Conservation (phyloP, 2,797 vertebrate genomes). For the Lophius americanus region DNA sequence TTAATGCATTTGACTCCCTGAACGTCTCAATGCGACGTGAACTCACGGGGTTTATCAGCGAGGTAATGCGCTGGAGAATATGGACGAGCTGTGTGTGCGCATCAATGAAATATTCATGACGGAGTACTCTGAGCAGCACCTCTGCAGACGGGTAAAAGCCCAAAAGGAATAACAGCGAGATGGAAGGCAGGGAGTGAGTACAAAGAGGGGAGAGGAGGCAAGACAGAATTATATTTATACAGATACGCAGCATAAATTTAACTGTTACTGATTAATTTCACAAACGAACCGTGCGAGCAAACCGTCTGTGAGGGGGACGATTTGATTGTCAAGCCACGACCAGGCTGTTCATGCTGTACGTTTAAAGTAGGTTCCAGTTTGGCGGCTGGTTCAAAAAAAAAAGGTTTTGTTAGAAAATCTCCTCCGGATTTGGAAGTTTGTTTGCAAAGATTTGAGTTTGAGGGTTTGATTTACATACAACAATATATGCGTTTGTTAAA, state of each 20-base stretch:
- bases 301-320: too few relatives aligned
- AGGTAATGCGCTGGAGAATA: slow-evolving; percentile 59
- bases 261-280: too few relatives aligned
- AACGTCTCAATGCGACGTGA: slow-evolving; percentile 3
- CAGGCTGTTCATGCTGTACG: too few relatives aligned
- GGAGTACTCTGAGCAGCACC: slow-evolving; percentile 67
- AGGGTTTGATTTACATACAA: too few relatives aligned
- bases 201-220: slow-evolving; percentile 14
- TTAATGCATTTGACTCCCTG: slow-evolving; percentile 29
- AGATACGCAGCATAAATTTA: background rate
- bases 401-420: too few relatives aligned
- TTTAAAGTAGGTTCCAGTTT: too few relatives aligned
- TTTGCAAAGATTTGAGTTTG: too few relatives aligned
- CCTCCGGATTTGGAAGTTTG: too few relatives aligned
- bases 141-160: slow-evolving; percentile 55
- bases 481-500: too few relatives aligned
- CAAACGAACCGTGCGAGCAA: too few relatives aligned
- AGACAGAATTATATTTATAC: slow-evolving; percentile 51
- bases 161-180: slow-evolving; percentile 46
- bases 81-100: slow-evolving; percentile 43
- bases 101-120: slow-evolving; percentile 76
- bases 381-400: too few relatives aligned
- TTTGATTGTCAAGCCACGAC: too few relatives aligned
- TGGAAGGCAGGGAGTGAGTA: slow-evolving; percentile 36
- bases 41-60: slow-evolving; percentile 40